Base-by-base conservation (phyloP, 2,113 vertebrate species). In the Choloepus hoffmanni region DNA sequence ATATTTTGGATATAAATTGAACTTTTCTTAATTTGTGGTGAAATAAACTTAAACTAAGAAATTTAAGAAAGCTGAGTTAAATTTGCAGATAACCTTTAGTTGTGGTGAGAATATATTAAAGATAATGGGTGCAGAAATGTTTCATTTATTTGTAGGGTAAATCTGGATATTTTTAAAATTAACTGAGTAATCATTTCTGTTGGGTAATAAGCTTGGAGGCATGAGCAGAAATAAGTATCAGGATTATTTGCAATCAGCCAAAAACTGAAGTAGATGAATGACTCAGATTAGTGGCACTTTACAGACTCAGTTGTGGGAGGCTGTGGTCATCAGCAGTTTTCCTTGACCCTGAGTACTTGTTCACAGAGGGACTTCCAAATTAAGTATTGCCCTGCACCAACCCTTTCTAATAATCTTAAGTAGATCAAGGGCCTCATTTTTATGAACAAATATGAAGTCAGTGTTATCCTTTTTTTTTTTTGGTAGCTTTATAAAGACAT, bases 1-100 rank as follows among this genome's bases (percentile, higher is more conserved):
- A 63, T 96, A 97, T 96, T 97, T 98, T 98, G 86, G 77, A 79
- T 95, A 94, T 91, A 94, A 92, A 79, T 76, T 91, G 89, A 92
- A 94, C 21, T 62, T 72, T 6, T 24, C 87, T 93, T 95, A n/a
- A 78, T 78, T 84, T 91, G 92, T 82, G 63, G n/a, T n/a, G 70
- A 93, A 36, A 36, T 58, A 36, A 92, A 87, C 2, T 36, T 36
- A 36, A 63, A 63, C 87, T 89, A 72, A 93, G 74, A 77, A 87
- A 82, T 90, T 73, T 91, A 58, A 58, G 48, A 95, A 92, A 92
- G 40, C 53, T 26, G 14, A 63, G 86, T 76, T 74, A 67, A 77
- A 89, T 92, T 88, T 60, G 16, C 73, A 28, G 50, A 43, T 43
- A 74, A 58, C 7, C 24, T 88, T 89, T 82, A n/a, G 45, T 73